Conservation (phyloP, 2,113 vertebrate species). For the Orycteropus afer region DNA sequence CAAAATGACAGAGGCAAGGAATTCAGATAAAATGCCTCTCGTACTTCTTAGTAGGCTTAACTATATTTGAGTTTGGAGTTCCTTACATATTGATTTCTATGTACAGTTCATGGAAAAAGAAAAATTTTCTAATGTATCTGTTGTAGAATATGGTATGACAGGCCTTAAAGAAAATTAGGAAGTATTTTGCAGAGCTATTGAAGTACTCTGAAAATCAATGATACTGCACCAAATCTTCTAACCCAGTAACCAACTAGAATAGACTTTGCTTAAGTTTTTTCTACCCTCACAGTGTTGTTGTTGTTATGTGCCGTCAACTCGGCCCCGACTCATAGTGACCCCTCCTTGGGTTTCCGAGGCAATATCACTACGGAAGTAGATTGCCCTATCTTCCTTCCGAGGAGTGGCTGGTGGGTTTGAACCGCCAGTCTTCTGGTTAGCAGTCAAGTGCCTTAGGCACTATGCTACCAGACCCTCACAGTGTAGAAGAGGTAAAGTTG, state of each 20-base stretch:
- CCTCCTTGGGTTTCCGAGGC: too few relatives aligned
- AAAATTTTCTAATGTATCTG: not conserved
- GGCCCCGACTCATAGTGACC: too few relatives aligned
- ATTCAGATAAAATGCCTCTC: not conserved
- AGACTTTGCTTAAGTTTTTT: not conserved
- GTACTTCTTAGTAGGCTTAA: not conserved
- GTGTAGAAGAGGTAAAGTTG: not conserved
- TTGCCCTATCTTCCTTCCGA: too few relatives aligned
- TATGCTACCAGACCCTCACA: too few relatives aligned
- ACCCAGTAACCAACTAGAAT: not conserved
- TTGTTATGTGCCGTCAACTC: too few relatives aligned
- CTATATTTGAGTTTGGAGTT: not conserved
- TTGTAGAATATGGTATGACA: not conserved
- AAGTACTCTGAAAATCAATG: not conserved
- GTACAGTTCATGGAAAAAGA: not conserved
- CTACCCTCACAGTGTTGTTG: not conserved
- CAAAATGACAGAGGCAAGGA: not conserved
- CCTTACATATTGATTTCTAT: not conserved
- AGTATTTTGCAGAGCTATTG: not conserved
- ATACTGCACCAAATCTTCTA: not conserved
- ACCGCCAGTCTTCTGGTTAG: too few relatives aligned
- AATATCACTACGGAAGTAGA: too few relatives aligned
- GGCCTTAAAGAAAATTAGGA: not conserved
- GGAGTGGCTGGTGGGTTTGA: too few relatives aligned
- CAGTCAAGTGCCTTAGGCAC: too few relatives aligned